Evolutionary conservation across 2,888 invertebrate species (phyloP).

Genomic region (Thecocarcelia acutangulata): DNA sequence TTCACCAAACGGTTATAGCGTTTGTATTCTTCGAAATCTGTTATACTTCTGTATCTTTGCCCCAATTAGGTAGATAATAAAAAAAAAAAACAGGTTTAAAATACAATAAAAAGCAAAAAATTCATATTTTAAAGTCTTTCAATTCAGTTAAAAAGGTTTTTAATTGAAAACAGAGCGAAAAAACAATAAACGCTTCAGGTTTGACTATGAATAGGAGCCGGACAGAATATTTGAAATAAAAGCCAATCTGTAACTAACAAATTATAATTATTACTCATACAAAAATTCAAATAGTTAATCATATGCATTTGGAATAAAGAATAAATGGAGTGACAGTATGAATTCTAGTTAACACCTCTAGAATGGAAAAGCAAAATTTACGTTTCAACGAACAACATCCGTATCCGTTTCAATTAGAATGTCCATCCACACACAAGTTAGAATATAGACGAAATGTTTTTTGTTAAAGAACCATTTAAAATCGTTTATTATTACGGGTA

Average conservation of each 20-base stretch:
- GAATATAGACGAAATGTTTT: constrained; percentile 15
- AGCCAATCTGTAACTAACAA: background rate
- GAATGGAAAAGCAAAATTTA: background rate
- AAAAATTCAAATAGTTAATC: constrained; percentile 7
- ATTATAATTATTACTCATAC: constrained; percentile 29
- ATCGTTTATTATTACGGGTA: too few species aligned
- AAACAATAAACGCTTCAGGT: background rate
- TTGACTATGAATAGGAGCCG: too few species aligned
- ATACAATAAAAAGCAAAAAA: too few species aligned
- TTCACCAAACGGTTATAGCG: too few species aligned
- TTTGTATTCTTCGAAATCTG: too few species aligned
- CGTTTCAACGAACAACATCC: constrained; percentile 29
- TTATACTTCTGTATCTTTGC: too few species aligned
- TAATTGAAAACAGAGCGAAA: too few species aligned
- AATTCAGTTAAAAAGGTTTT: too few species aligned
- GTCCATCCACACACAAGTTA: background rate
- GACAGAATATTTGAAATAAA: background rate
- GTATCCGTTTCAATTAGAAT: constrained; percentile 58
- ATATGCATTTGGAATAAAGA: constrained; percentile 11
- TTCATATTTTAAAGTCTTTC: too few species aligned
- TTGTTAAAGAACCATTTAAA: background rate
- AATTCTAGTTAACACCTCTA: background rate
- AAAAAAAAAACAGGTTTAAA: too few species aligned
- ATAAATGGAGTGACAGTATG: constrained; percentile 21
- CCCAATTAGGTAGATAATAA: too few species aligned